A percentile compares a stretch with the other conserved stretches of the same genome.
These are phyloP conservation scores for Stenurella melanura DNA, from an alignment of 2,888 invertebrate species.

Conservation along the genomic window DNA sequence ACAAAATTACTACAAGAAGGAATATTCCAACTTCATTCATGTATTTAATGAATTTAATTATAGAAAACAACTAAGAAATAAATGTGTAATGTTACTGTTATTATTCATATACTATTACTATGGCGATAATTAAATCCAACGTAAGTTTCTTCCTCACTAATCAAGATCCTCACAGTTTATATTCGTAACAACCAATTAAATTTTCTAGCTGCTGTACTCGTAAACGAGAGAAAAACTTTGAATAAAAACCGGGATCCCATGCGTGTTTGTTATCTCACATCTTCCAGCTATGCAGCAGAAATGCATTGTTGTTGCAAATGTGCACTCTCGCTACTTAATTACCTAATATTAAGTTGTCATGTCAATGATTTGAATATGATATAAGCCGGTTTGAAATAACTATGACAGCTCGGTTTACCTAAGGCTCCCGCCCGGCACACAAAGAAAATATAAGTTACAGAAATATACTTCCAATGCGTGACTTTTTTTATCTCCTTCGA, in stretches of 20 bases:
- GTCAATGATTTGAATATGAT: slow-evolving; percentile 34
- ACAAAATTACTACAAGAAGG: no score
- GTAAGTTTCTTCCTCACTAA: slow-evolving; percentile 33
- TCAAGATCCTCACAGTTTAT: slow-evolving; percentile 45
- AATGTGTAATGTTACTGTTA: neutral
- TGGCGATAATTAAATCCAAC: slow-evolving; percentile 27
- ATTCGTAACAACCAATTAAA: slow-evolving; percentile 44
- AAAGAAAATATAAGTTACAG: no score
- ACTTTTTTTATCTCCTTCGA: no score
- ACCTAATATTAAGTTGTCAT: slow-evolving; percentile 47
- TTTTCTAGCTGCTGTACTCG: slow-evolving; percentile 33
- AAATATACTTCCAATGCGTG: no score
- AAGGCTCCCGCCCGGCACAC: neutral
- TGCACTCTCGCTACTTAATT: slow-evolving; percentile 40
- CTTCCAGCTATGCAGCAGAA: slow-evolving; percentile 34
- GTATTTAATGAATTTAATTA: no score
- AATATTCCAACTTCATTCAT: no score
- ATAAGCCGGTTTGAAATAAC: slow-evolving; percentile 31
- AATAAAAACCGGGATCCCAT: slow-evolving; percentile 29
- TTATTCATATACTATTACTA: slow-evolving; percentile 26
- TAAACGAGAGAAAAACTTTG: slow-evolving; percentile 22
- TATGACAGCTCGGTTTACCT: slow-evolving; percentile 15
- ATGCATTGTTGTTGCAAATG: slow-evolving; percentile 36
- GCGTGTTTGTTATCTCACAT: slow-evolving; percentile 43
- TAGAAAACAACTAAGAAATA: no score